Evolutionary conservation across 2,888 invertebrate genomes (phyloP).

Genomic region (Zootermopsis nevadensis): DNA sequence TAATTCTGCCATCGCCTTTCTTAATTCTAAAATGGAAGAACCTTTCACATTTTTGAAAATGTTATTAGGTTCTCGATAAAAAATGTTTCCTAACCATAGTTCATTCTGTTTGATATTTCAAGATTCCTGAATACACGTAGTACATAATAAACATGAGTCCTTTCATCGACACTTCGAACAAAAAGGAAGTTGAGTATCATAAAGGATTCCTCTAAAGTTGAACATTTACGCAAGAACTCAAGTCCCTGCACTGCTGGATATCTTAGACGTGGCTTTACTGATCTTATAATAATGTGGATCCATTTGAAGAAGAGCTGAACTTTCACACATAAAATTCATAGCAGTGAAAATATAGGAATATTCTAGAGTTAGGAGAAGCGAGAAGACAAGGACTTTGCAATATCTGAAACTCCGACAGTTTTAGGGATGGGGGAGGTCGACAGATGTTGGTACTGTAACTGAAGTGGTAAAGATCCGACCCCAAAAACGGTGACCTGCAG

Average conservation of each 20-base stretch:
- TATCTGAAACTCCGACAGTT: slow-evolving; percentile 1
- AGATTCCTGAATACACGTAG: too few species aligned
- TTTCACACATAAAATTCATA: slow-evolving; percentile 38
- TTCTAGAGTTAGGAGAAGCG: slow-evolving; percentile 23
- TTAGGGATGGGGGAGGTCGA: background rate
- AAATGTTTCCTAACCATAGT: too few species aligned
- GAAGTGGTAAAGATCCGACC: background rate
- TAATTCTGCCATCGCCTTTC: too few species aligned
- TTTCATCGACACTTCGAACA: too few species aligned
- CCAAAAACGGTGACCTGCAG: slow-evolving; percentile 13
- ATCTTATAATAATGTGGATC: slow-evolving; percentile 4
- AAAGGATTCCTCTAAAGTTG: too few species aligned
- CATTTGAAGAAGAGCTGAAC: slow-evolving; percentile 33
- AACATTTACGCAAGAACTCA: too few species aligned
- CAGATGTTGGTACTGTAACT: slow-evolving; percentile 34
- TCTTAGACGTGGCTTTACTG: background rate
- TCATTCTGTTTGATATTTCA: too few species aligned
- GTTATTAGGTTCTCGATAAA: too few species aligned
- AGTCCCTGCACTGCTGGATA: background rate
- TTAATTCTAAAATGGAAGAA: too few species aligned
- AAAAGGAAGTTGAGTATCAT: too few species aligned
- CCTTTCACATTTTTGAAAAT: too few species aligned
- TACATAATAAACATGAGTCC: too few species aligned
- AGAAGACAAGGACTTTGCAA: slow-evolving; percentile 17
- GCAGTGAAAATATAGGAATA: background rate